Evolutionary conservation across 2,113 vertebrate species (phyloP).

Genomic region (Puffinus mauretanicus): DNA sequence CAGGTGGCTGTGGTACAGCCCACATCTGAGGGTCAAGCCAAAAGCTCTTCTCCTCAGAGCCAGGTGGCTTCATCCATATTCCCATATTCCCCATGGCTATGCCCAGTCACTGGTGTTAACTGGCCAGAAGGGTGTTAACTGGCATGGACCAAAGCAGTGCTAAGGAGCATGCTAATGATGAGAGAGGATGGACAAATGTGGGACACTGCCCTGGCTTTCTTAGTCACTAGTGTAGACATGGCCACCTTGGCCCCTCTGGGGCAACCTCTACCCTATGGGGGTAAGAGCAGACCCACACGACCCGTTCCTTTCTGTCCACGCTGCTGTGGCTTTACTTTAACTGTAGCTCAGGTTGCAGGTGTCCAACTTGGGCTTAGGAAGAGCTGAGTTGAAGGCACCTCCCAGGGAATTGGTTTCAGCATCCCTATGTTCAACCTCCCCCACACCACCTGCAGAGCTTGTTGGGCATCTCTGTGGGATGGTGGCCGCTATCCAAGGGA

Average conservation of each 20-base stretch:
- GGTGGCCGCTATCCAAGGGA: slow-evolving; percentile 14
- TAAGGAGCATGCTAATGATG: neutral
- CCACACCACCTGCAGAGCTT: neutral
- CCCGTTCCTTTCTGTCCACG: rapidly evolving
- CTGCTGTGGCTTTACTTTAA: neutral
- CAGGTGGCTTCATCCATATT: neutral
- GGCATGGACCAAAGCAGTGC: neutral
- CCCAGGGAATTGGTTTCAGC: neutral
- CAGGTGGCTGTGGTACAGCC: neutral
- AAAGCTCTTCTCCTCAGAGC: neutral
- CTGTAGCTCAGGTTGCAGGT: neutral
- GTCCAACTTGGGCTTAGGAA: neutral
- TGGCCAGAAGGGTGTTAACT: neutral
- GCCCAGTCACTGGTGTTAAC: neutral
- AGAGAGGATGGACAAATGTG: neutral
- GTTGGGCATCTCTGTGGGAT: neutral
- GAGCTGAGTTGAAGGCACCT: neutral
- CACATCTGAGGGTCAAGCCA: neutral
- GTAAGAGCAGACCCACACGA: neutral
- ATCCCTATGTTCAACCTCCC: neutral
- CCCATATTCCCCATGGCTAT: neutral
- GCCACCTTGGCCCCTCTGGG: neutral
- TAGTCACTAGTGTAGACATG: neutral
- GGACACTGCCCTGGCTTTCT: neutral
- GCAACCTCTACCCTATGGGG: neutral